Evolutionary conservation across 53 echinoderm and acorn worm genomes (phyloP), one percentile per base, ranked within the genome.

Genomic region (Paracentrotus lividus): DNA sequence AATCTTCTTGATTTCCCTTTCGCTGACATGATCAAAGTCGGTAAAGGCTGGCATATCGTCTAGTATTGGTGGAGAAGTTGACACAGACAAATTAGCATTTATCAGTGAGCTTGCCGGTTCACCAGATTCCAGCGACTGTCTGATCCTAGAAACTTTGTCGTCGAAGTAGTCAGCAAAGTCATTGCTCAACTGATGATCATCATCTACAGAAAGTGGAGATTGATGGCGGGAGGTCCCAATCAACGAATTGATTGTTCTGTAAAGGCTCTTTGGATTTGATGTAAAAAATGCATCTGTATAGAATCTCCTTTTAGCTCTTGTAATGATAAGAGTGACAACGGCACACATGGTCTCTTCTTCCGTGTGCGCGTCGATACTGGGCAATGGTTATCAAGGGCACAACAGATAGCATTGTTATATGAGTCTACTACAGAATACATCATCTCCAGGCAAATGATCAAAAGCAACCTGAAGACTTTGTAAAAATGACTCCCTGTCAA

Each of bases 91-190:
- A 66, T 9, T 23, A 3, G n/a, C 61, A 60, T 6, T 4, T 18
- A 18, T 23, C 3, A 24, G 16, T 18, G 4, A 60, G 4, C 20
- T 60, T 4, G n/a, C n/a, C n/a, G 5, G 16, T n/a, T n/a, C n/a
- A n/a, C n/a, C n/a, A 26, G 66, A 78, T 36, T 78, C 42, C 1
- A 78, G 42, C 2, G 38, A 40, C 43, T 78, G 78, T 78, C 78
- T 78, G 1, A 78, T 40, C 18, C 24, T 78, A 44, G 43, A 78
- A 2, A 42, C 43, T 21, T 78, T 78, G 1, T 66, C 78, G 5
- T 78, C 78, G 43, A 78, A 78, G 45, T 42, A 42, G 78, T 42
- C 78, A 4, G 78, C 78, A 40, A 78, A 78, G 42, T 78, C 78
- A 78, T 78, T 78, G 24, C 78, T 78, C 42, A 42, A 16, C 43